Base-by-base conservation (phyloP, 1,140 invertebrate species). In the Euglossa dilemma region DNA sequence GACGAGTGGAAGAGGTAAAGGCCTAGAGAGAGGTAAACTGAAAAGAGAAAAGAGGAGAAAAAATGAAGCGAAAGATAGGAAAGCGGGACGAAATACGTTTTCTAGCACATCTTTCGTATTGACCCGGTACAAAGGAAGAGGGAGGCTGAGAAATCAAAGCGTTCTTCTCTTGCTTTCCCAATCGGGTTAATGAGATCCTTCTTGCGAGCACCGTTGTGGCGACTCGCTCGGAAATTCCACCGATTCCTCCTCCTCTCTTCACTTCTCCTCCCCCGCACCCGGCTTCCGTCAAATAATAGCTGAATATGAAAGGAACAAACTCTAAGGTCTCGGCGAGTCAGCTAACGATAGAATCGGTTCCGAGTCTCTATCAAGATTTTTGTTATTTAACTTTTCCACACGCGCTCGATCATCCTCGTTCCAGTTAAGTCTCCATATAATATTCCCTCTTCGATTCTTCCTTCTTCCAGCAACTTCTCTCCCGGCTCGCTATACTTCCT, bases 101-200 rank as follows among this genome's bases (percentile, higher is more conserved):
- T 80, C 59, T 54, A 80, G 79, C 70, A 74, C 79, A 74, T 73
- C 70, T 64, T 73, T 74, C 47, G 28, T 74, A 80, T 80, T 63
- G 70, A 54, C 18, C 23, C 57, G 28, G 79, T 12, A 73, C 78
- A 73, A 73, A 54, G 78, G 47, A 20, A 54, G 70, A 66, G 18
- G 20, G 45, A 50, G 50, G 20, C 16, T 56, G 70, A 74, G 59
- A 74, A 74, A 80, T 64, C 79, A 80, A 80, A 80, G 79, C 70
- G 47, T 64, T 80, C 56, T 74, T 74, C 45, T 59, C 79, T 63
- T 64, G 70, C 50, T 54, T 47, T 74, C 59, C 47, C 79, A 73
- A 80, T 80, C 79, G 70, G 59, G 70, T 80, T 80, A 80, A 80
- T 72, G 79, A 80, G 79, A 80, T 80, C 47, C 78, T 64, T 64